phyloP scores from a whole-genome alignment of 2,888 invertebrate genomes.

The Aphrophora alni region DNA sequence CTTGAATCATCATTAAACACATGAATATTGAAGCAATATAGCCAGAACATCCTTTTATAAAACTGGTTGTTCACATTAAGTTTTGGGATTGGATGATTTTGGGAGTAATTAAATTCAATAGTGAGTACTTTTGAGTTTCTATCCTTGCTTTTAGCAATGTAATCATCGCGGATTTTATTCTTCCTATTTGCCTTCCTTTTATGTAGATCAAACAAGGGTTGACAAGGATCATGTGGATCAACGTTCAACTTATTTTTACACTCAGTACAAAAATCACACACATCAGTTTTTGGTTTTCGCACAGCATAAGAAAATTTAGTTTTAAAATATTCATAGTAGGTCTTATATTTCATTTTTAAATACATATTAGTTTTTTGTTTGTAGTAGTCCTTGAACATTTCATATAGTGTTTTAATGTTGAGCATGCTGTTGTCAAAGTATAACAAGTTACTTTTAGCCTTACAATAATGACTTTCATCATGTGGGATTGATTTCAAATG shows the following conservation, averaged over 20 bases:
- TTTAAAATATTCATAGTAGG: slow-evolving; percentile 26
- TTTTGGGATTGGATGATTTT: slow-evolving; percentile 26
- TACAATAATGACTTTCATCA: slow-evolving; percentile 35
- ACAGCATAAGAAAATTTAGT: slow-evolving; percentile 28
- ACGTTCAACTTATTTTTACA: slow-evolving; percentile 24
- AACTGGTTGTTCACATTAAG: slow-evolving; percentile 24
- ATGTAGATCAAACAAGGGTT: slow-evolving; percentile 28
- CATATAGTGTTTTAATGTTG: slow-evolving; percentile 25
- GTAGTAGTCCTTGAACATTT: slow-evolving; percentile 21
- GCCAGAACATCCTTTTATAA: slow-evolving; percentile 17
- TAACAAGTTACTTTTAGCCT: slow-evolving; percentile 28
- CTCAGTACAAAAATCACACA: slow-evolving; percentile 27
- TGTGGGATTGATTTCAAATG: slow-evolving; percentile 27
- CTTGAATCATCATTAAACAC: slow-evolving; percentile 19
- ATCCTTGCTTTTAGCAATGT: slow-evolving; percentile 29
- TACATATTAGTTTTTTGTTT: slow-evolving; percentile 10
- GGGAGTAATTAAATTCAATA: slow-evolving; percentile 26
- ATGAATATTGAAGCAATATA: slow-evolving; percentile 5
- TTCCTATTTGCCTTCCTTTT: slow-evolving; percentile 25
- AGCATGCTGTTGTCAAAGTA: slow-evolving; percentile 29
- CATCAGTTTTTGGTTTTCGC: slow-evolving; percentile 26
- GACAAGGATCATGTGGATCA: slow-evolving; percentile 29
- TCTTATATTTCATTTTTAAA: slow-evolving; percentile 25
- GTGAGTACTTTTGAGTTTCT: slow-evolving; percentile 26
- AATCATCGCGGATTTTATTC: slow-evolving; percentile 26